phyloP scores from a whole-genome alignment of 2,113 vertebrate genomes.

The Gobio gobio region DNA sequence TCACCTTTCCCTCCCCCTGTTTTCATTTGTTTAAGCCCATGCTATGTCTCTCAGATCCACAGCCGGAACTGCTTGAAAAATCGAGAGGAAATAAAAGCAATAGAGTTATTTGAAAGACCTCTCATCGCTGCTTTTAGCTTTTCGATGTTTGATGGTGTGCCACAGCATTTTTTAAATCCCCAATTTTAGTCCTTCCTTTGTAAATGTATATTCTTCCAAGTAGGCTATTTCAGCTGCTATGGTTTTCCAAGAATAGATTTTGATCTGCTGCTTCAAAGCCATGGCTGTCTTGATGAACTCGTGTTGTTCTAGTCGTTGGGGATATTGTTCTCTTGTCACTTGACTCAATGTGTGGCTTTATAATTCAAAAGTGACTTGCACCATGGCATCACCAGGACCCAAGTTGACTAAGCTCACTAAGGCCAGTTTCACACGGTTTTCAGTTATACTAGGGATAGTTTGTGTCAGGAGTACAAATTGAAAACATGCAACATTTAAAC shows the following conservation, averaged over 20 bases:
- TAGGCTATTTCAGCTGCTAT: not conserved
- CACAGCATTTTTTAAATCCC: not conserved
- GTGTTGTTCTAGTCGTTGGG: not conserved
- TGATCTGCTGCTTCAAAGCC: not conserved
- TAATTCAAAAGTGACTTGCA: not conserved
- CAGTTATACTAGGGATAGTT: too few species aligned
- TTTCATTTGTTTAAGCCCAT: not conserved
- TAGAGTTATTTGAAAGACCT: not conserved
- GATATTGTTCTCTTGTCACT: not conserved
- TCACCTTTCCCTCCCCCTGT: not conserved
- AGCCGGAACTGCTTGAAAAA: not conserved
- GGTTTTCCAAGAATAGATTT: not conserved
- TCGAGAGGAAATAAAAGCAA: not conserved
- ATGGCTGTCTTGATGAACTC: not conserved
- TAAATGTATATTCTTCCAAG: not conserved
- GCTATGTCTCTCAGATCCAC: not conserved
- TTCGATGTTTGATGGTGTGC: not conserved
- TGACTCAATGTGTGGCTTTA: not conserved
- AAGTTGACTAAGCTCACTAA: not conserved
- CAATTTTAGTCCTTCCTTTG: not conserved
- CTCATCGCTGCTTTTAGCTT: not conserved
- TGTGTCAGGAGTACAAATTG: too few species aligned
- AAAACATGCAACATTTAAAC: too few species aligned
- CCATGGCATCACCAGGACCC: not conserved
- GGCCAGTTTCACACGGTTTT: not conserved